Evolutionary conservation across 1,140 invertebrate species (phyloP), one percentile per base, ranked within the genome.

Genomic region (Ctenoplectra terminalis): DNA sequence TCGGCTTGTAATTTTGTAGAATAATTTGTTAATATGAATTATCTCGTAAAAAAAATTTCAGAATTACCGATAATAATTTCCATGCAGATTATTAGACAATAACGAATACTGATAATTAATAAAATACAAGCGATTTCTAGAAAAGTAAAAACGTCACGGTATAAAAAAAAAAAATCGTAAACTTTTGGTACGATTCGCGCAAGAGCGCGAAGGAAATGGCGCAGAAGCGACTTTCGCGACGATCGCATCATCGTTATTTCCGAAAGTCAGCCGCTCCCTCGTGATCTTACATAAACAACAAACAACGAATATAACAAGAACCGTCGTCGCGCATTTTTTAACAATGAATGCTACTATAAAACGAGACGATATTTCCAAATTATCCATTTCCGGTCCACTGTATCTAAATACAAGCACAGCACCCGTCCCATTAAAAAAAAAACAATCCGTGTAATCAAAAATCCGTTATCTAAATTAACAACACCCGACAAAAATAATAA

Each of bases 181-280:
- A n/a, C n/a, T n/a, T n/a, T n/a, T n/a, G n/a, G n/a, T n/a, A 3
- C 40, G n/a, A n/a, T 34, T 58, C 31, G 43, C n/a, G 23, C n/a
- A 20, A 37, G 29, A 40, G 20, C 29, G 17, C 43, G 48, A 29
- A 13, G 29, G 74, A 37, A 78, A 60, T 69, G 43, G 40, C 78
- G 70, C 61, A 79, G 26, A 63, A 50, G 40, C 70, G 48, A 63
- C 58, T 73, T 73, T 71, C 69, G 69, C 37, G 77, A 72, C 79
- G 71, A 66, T n/a, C 77, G 79, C 86, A 88, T 88, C 87, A 88
- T 88, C 87, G 87, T 88, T 88, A 88, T 88, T 88, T 88, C 87
- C 75, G 86, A 88, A 85, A 81, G 73, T 70, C 78, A 82, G 79
- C 43, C 60, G 50, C 69, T 81, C 61, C 73, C 83, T 73, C 79